phyloP scores from a whole-genome alignment of 2,797 vertebrate species.

The Cheirogaleus major region DNA sequence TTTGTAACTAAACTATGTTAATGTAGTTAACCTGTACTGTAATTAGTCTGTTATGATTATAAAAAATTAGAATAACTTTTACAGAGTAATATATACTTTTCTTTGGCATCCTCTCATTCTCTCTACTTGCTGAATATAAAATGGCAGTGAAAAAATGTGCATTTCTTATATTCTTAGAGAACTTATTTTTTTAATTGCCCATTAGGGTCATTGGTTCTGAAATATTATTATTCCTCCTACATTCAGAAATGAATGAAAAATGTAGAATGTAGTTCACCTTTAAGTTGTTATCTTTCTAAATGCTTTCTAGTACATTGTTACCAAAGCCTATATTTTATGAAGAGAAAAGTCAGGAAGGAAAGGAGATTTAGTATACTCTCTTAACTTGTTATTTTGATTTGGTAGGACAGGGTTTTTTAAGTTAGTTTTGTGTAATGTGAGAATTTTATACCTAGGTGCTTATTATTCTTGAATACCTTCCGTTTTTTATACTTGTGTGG shows the following conservation, averaged over 20 bases:
- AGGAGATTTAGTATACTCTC: neutral
- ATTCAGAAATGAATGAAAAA: constrained; percentile 27
- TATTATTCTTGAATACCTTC: constrained; percentile 65
- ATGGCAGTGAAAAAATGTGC: neutral
- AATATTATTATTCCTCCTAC: neutral
- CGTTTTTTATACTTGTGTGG: neutral
- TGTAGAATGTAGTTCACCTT: neutral
- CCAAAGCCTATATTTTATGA: neutral
- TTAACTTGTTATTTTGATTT: constrained; percentile 27
- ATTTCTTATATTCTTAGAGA: neutral
- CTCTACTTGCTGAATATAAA: neutral
- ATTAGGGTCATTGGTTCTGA: neutral
- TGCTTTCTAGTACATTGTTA: neutral
- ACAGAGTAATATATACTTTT: neutral
- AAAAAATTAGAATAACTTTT: constrained; percentile 42
- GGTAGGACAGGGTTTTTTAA: constrained; percentile 39
- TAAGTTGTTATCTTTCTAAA: neutral
- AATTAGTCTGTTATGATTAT: neutral
- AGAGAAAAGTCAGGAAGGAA: neutral
- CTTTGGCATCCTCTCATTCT: neutral
- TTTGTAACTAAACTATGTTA: constrained; percentile 10
- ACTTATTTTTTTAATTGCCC: neutral
- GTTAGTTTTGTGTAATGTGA: constrained; percentile 32
- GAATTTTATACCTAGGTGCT: constrained; percentile 46
- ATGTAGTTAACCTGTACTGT: neutral